A percentile compares a stretch with the other conserved stretches of the same genome.
Conservation (phyloP, 2,888 invertebrate species). For the Hyles lineata region DNA sequence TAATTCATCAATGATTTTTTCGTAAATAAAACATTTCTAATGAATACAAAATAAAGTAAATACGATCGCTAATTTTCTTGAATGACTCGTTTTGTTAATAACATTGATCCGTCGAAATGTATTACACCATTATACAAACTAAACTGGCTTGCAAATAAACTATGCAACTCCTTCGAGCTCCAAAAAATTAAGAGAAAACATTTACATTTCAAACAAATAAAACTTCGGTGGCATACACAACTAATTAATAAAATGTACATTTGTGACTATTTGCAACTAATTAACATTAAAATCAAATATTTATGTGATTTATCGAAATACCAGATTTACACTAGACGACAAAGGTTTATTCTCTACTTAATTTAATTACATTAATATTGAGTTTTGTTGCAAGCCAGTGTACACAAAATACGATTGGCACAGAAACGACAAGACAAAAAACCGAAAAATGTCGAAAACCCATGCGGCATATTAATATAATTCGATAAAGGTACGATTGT, state of each 20-base stretch:
- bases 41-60: slow-evolving; percentile 26
- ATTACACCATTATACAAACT: slow-evolving; percentile 51
- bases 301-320: slow-evolving; percentile 4
- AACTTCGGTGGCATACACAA: slow-evolving; percentile 26
- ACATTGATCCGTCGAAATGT: slow-evolving; percentile 49
- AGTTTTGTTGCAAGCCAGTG: slow-evolving; percentile 31
- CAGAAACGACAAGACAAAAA: slow-evolving; percentile 65
- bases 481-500: slow-evolving; percentile 73
- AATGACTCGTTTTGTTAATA: slow-evolving; percentile 61
- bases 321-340: slow-evolving; percentile 8
- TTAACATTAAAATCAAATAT: slow-evolving; percentile 33
- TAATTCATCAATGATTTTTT: slow-evolving; percentile 72
- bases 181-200: slow-evolving; percentile 26
- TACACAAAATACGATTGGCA: slow-evolving; percentile 69
- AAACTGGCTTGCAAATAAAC: slow-evolving; percentile 49
- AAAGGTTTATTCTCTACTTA: slow-evolving; percentile 18
- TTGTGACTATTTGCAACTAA: slow-evolving; percentile 42
- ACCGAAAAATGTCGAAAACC: slow-evolving; percentile 53
- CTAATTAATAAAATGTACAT: slow-evolving; percentile 22
- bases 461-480: slow-evolving; percentile 49
- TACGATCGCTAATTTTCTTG: slow-evolving; percentile 50
- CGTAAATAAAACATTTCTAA: slow-evolving; percentile 56
- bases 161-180: slow-evolving; percentile 26
- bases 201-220: slow-evolving; percentile 25
- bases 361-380: background rate